phyloP scores from a whole-genome alignment of 2,797 vertebrate genomes.

The Cichlasoma orientale region DNA sequence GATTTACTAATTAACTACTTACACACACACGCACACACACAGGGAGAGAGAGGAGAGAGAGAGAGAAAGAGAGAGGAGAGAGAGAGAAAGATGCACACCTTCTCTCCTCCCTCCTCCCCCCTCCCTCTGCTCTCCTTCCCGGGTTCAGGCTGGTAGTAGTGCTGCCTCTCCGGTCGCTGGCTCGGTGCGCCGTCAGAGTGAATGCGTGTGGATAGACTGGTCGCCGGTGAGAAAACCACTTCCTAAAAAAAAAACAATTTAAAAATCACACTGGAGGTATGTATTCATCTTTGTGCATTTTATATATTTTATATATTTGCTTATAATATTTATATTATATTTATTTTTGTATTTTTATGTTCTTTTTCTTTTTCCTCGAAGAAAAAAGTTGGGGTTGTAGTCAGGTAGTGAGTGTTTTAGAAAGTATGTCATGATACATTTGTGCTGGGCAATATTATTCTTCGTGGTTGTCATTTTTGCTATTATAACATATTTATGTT shows the following conservation, averaged over 20 bases:
- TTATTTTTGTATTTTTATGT: not conserved
- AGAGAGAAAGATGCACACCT: constrained; percentile 64
- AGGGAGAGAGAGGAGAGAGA: constrained; percentile 24
- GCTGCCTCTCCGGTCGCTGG: constrained; percentile 76
- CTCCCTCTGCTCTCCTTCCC: constrained; percentile 71
- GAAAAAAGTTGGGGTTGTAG: constrained; percentile 37
- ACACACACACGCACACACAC: constrained; percentile 57
- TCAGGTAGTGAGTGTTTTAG: not conserved
- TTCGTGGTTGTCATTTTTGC: not conserved
- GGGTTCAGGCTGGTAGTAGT: constrained; percentile 76
- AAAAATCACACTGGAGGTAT: constrained; percentile 63
- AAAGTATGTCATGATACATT: not conserved
- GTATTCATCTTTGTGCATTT: constrained; percentile 35
- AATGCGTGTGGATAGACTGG: constrained; percentile 73
- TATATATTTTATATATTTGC: not conserved
- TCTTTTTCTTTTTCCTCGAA: not conserved
- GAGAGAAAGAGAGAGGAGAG: constrained; percentile 28
- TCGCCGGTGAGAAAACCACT: constrained; percentile 51
- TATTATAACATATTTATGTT: not conserved
- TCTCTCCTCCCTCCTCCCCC: constrained; percentile 53
- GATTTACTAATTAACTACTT: constrained; percentile 89
- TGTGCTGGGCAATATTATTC: not conserved
- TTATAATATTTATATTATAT: not conserved
- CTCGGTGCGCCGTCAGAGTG: constrained; percentile 74
- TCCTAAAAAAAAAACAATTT: constrained; percentile 5